Base-by-base conservation (phyloP, 2,888 invertebrate genomes). In the Drosophila nr. fundita region DNA sequence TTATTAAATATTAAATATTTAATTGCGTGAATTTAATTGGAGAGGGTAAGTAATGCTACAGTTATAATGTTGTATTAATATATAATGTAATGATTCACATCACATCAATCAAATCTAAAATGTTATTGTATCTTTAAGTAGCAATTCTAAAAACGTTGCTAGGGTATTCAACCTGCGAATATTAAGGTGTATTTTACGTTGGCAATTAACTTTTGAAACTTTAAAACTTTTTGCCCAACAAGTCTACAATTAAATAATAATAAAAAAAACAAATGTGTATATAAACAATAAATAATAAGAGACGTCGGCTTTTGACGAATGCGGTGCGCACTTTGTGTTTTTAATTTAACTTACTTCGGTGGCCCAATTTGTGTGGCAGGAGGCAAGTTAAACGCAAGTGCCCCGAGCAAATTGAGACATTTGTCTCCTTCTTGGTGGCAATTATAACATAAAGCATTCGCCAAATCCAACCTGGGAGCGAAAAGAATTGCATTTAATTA, bases 321-420 rank as follows among this genome's bases (percentile, higher is more conserved):
- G 65, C 69, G 58, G 27, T 50, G 50, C 63, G 54, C 53, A 59
- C 60, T 68, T 68, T 57, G 66, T 66, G 87, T 83, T 86, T 83
- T 86, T 88, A 86, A 86, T 86, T 84, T 83, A 81, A 86, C 83
- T 84, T 86, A 86, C 86, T 83, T 79, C 58, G 61, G 13, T 79
- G 80, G 63, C 82, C 76, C 83, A 68, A 78, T 55, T 77, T 76
- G 61, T 67, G 53, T 34, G 48, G 59, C 53, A 45, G 42, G 24
- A 59, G 45, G 52, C 50, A 55, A n/a, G n/a, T 30, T 59, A 78
- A 88, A 81, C 80, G 85, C 87, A 82, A 88, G 81, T 68, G 78
- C 70, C 77, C 52, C 58, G 38, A 78, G 73, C 68, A 21, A 86
- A 84, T 84, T 83, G 66, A 84, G 84, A 88, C 87, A 86, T 84